Percentiles rank a stretch among this genome's conserved stretches.
Evolutionary conservation across 2,113 vertebrate species (phyloP).

Genomic region (Okapia johnstoni): DNA sequence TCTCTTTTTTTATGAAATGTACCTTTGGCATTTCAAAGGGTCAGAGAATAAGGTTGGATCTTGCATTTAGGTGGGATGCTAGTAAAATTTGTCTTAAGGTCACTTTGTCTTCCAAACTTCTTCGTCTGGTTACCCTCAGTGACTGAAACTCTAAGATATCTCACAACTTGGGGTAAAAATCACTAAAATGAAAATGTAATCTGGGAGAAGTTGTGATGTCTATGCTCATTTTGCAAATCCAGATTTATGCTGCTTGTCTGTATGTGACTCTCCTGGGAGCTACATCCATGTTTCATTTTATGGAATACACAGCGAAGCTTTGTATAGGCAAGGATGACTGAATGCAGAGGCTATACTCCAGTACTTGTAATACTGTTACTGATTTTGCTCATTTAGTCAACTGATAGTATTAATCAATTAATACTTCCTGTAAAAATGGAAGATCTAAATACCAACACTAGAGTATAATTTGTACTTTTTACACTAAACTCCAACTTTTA

Average conservation of each 20-base stretch:
- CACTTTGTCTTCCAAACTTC: not conserved
- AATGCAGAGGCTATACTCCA: not conserved
- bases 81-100: not conserved
- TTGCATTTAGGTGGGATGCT: not conserved
- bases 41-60: not conserved
- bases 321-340: not conserved
- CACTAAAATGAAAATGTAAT: not conserved
- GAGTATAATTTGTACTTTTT: not conserved
- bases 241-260: not conserved
- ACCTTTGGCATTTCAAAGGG: not conserved
- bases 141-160: not conserved
- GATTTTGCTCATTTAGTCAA: constrained; percentile 13
- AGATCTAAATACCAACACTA: not conserved
- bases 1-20: not conserved
- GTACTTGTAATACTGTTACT: not conserved
- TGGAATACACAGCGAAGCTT: not conserved
- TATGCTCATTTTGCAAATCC: not conserved
- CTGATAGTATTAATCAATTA: not conserved
- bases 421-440: not conserved
- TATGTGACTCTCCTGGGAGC: not conserved
- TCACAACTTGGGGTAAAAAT: not conserved
- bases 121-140: not conserved
- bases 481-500: not conserved
- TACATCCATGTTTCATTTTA: not conserved
- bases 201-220: not conserved